phyloP scores from a whole-genome alignment of 2,113 vertebrate genomes.

The Ia io region DNA sequence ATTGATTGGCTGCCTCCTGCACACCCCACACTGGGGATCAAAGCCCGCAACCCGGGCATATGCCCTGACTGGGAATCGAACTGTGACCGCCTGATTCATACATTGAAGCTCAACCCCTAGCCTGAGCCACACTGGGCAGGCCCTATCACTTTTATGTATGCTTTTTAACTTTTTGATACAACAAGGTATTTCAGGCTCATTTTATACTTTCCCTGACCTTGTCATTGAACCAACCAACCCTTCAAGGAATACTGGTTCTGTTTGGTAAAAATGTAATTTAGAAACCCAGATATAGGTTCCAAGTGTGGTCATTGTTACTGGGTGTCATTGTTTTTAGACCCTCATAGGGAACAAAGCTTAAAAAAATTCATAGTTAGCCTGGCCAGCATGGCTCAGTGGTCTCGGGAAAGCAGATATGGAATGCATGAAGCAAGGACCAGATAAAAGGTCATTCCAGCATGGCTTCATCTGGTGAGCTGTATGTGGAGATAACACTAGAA shows the following conservation, averaged over 20 bases:
- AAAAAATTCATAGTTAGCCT: neutral
- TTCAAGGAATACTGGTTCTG: neutral
- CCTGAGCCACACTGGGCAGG: no score
- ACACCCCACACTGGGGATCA: no score
- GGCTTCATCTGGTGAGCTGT: neutral
- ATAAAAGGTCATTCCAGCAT: neutral
- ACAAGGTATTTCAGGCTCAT: neutral
- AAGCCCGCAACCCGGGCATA: no score
- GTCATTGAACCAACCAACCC: neutral
- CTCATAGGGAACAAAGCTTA: neutral
- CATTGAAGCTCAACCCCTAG: no score
- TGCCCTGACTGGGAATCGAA: no score
- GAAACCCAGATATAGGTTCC: neutral
- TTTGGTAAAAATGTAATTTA: conserved; percentile 5
- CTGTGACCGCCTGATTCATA: no score
- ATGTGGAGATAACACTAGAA: neutral
- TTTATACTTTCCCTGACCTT: neutral
- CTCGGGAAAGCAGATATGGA: neutral
- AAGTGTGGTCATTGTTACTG: neutral
- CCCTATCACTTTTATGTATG: neutral
- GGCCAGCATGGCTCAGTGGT: no score
- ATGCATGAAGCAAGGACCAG: neutral
- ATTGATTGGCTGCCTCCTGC: no score
- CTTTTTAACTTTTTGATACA: neutral
- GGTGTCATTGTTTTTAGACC: neutral